Percentiles rank a stretch among this genome's conserved stretches.
Evolutionary conservation across 2,888 invertebrate species (phyloP).

Genomic region (Nephrocerus scutellatus): DNA sequence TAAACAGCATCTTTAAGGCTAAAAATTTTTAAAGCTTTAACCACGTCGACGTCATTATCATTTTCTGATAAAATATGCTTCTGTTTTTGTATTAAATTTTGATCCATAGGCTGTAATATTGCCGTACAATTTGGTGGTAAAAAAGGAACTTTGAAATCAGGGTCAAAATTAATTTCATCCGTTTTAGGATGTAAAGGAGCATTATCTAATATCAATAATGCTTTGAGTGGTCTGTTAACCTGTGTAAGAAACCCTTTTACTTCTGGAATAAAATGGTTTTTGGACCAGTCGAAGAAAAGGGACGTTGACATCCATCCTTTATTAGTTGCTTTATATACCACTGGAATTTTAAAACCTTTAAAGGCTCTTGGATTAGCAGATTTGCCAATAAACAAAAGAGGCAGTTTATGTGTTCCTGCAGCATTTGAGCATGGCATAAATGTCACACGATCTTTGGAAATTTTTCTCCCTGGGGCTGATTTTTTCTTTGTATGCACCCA

Average conservation of each 20-base stretch:
- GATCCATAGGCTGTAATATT: constrained; percentile 23
- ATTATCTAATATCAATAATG: constrained; percentile 21
- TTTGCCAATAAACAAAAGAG: constrained; percentile 19
- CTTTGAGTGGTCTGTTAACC: constrained; percentile 21
- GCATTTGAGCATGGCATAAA: constrained; percentile 23
- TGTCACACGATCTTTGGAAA: constrained; percentile 20
- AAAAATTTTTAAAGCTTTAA: constrained; percentile 11
- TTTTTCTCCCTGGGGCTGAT: constrained; percentile 14
- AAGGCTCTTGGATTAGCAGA: constrained; percentile 19
- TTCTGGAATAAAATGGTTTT: constrained; percentile 21
- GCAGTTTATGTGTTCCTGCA: constrained; percentile 21
- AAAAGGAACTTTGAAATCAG: constrained; percentile 14
- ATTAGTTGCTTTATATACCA: constrained; percentile 16
- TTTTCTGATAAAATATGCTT: constrained; percentile 16
- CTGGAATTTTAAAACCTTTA: constrained; percentile 20
- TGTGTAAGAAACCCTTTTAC: constrained; percentile 17
- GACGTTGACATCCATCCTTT: constrained; percentile 18
- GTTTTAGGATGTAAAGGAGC: constrained; percentile 19
- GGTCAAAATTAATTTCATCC: constrained; percentile 15
- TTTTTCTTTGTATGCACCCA: constrained; percentile 16
- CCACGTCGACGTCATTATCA: constrained; percentile 7
- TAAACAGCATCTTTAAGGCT: constrained; percentile 10
- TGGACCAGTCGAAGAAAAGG: constrained; percentile 22
- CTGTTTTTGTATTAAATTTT: constrained; percentile 17
- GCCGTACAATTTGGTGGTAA: constrained; percentile 21